Base-by-base conservation (phyloP, 2,888 invertebrate genomes). In the Lordiphosa andalusiaca region DNA sequence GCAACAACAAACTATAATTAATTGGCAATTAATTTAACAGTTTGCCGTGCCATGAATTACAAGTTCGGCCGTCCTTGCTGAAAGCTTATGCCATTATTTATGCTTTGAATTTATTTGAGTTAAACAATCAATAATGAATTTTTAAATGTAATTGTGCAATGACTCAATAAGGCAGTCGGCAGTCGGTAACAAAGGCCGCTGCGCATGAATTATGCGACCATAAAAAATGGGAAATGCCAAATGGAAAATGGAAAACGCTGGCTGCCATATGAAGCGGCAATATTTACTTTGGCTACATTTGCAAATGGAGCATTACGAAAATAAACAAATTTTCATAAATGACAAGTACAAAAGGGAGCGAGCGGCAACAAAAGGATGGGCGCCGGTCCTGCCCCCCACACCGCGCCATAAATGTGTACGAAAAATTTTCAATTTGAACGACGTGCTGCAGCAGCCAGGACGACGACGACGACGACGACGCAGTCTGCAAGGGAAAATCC, bases 241-340 rank as follows among this genome's bases (percentile, higher is more conserved):
- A 44, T 39, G 44, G 50, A 13, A 6, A 33, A 38, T n/a, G 16
- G 40, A 39, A 13, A 6, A 25, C 23, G 41, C 40, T 49, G 66
- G 47, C 61, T 63, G 59, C 59, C 61, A 73, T 67, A 63, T 77
- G 69, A 59, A 77, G 69, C 67, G 80, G 64, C 84, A 73, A 84
- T 86, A 86, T 85, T 84, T 84, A 81, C 85, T 81, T 86, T 85
- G 83, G 73, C 77, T 75, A 82, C 82, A 85, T 84, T 85, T 78
- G 74, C 81, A 86, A 86, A 84, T 81, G 83, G 78, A 81, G 75
- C 75, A 76, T 84, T 76, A 69, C 74, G 74, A 78, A 76, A 73
- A 86, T 85, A 86, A 86, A 86, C 85, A 86, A 82, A 86, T 86
- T 86, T 84, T 84, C 81, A 81, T 82, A 86, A 81, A 77, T 82